Evolutionary conservation across 2,113 vertebrate genomes (phyloP).

Genomic region (Labeo catla): DNA sequence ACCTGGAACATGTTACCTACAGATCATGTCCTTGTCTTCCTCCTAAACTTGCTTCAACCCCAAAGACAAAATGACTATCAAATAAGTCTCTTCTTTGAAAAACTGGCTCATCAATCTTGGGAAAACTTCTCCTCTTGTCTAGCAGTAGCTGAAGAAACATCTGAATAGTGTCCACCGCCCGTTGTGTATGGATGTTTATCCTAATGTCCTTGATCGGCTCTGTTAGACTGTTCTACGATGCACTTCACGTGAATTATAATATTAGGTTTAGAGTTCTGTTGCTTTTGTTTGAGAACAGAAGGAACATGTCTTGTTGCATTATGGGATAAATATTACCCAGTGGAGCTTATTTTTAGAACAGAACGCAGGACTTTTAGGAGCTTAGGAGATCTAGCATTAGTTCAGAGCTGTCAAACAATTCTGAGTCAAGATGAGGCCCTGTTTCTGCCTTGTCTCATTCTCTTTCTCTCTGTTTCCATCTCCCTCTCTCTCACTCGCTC

Average conservation of each 20-base stretch:
- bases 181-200: conserved; percentile 24
- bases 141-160: conserved; percentile 23
- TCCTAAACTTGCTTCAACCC: conserved; percentile 23
- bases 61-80: neutral
- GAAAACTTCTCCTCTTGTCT: neutral
- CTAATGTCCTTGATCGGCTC: neutral
- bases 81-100: conserved; percentile 7
- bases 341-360: conserved; percentile 39
- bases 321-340: conserved; percentile 32
- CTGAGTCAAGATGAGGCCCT: conserved; percentile 27
- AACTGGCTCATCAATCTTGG: conserved; percentile 9
- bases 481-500: conserved; percentile 9
- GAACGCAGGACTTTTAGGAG: conserved; percentile 15
- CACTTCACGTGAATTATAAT: neutral
- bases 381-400: conserved; percentile 38
- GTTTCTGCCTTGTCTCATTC: conserved; percentile 21
- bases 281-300: conserved; percentile 9
- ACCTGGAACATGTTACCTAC: conserved; percentile 40
- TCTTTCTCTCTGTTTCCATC: conserved; percentile 18
- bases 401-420: conserved; percentile 49
- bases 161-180: neutral
- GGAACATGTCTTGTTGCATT: conserved; percentile 23
- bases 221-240: conserved; percentile 9
- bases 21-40: conserved; percentile 42
- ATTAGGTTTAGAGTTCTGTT: neutral